Evolutionary conservation across 2,113 vertebrate species (phyloP).

Genomic region (Seriola dumerili): DNA sequence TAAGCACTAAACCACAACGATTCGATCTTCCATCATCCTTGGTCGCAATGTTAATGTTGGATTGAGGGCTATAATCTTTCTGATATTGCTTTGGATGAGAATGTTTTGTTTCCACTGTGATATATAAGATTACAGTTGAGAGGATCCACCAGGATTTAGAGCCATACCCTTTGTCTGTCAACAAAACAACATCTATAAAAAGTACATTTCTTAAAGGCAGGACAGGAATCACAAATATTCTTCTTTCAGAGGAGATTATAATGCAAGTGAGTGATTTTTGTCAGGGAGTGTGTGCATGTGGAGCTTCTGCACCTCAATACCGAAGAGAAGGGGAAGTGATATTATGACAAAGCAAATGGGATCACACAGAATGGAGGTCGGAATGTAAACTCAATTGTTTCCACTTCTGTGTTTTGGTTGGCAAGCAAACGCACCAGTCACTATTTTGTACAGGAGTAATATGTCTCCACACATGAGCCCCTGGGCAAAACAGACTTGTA

Average conservation of each 20-base stretch:
- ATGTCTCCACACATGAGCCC: slow-evolving; percentile 45
- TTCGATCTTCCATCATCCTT: slow-evolving; percentile 33
- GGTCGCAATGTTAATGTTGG: slow-evolving; percentile 18
- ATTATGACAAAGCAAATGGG: slow-evolving; percentile 65
- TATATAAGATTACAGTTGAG: slow-evolving; percentile 56
- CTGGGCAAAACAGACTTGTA: slow-evolving; percentile 56
- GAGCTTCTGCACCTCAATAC: slow-evolving; percentile 16
- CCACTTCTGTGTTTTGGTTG: slow-evolving; percentile 71
- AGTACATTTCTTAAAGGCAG: slow-evolving; percentile 28
- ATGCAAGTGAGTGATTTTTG: slow-evolving; percentile 12
- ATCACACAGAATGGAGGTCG: slow-evolving; percentile 47
- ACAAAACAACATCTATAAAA: slow-evolving; percentile 55
- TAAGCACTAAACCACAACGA: not conserved
- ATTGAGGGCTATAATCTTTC: slow-evolving; percentile 50
- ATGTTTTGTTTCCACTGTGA: slow-evolving; percentile 46
- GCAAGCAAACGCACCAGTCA: slow-evolving; percentile 38
- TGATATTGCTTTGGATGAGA: slow-evolving; percentile 47
- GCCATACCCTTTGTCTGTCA: slow-evolving; percentile 37
- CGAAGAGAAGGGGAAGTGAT: slow-evolving; percentile 69
- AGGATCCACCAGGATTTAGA: slow-evolving; percentile 40
- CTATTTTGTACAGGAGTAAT: slow-evolving; percentile 50
- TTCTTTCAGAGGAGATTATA: slow-evolving; percentile 60
- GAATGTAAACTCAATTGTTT: slow-evolving; percentile 70
- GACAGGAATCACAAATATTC: slow-evolving; percentile 54
- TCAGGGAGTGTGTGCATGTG: not conserved